A percentile compares a stretch with the other conserved stretches of the same genome.
Evolutionary conservation across 2,797 vertebrate species (phyloP).

Genomic region (Dallia pectoralis): DNA sequence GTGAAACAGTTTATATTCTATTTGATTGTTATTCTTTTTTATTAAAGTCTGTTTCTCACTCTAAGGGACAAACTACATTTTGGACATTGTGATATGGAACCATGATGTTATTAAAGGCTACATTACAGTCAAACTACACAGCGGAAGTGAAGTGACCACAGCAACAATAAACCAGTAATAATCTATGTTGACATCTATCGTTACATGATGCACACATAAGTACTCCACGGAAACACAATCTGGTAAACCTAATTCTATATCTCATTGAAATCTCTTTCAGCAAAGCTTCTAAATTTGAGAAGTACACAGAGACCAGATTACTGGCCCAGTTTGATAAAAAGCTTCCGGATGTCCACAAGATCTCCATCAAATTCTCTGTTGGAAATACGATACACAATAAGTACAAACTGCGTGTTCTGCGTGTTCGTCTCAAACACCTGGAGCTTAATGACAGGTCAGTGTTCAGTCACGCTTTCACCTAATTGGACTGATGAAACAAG

Average conservation of each 20-base stretch:
- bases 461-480: neutral
- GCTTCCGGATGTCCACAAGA: slow-evolving; percentile 48
- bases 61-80: slow-evolving; percentile 63
- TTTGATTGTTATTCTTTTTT: too few relatives aligned
- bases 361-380: slow-evolving; percentile 66
- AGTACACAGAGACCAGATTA: slow-evolving; percentile 56
- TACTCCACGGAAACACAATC: neutral
- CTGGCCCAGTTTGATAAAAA: slow-evolving; percentile 69
- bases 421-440: slow-evolving; percentile 62
- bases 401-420: slow-evolving; percentile 71
- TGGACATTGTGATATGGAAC: slow-evolving; percentile 75
- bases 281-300: slow-evolving; percentile 56
- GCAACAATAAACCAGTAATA: slow-evolving; percentile 72
- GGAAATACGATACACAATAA: slow-evolving; percentile 49
- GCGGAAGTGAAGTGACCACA: slow-evolving; percentile 45
- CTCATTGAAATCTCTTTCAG: slow-evolving; percentile 39
- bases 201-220: neutral
- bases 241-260: neutral
- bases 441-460: slow-evolving; percentile 52
- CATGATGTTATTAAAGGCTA: slow-evolving; percentile 59
- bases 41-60: neutral
- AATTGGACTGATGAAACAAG: neutral
- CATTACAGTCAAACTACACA: slow-evolving; percentile 66
- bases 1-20: too few relatives aligned
- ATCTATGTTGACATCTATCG: neutral